A percentile compares a stretch with the other conserved stretches of the same genome.
Evolutionary conservation across 2,888 invertebrate genomes (phyloP).

Genomic region (Tetranychus truncatus): DNA sequence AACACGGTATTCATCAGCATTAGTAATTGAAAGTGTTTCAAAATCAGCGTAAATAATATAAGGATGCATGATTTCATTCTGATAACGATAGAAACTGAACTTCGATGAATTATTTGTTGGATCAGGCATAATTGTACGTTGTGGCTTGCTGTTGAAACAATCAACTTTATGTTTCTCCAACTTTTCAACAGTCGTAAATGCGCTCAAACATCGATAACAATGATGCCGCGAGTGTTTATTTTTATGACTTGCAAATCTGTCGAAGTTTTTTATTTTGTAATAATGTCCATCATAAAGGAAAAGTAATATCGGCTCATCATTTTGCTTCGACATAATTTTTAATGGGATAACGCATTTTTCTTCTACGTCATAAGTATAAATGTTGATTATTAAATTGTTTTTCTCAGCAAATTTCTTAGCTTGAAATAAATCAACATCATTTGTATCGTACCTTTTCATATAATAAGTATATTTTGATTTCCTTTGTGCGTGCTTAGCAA

Average conservation of each 20-base stretch:
- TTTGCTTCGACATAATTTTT: background rate
- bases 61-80: background rate
- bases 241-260: too few species aligned
- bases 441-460: background rate
- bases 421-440: background rate
- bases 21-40: background rate
- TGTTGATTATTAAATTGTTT: background rate
- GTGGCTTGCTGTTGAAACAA: too few species aligned
- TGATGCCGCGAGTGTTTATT: too few species aligned
- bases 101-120: too few species aligned
- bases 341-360: background rate
- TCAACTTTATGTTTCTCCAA: too few species aligned
- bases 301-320: too few species aligned
- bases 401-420: background rate
- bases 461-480: background rate
- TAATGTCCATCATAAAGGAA: too few species aligned
- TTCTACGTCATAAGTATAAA: background rate
- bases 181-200: too few species aligned
- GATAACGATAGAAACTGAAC: background rate
- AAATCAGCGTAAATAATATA: background rate
- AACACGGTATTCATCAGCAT: background rate
- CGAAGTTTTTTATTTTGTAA: too few species aligned
- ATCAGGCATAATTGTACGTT: too few species aligned
- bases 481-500: too few species aligned
- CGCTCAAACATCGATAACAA: too few species aligned